Percentiles rank a stretch among this genome's conserved stretches.
Conservation (phyloP, 2,797 vertebrate species). For the Lates japonicus region DNA sequence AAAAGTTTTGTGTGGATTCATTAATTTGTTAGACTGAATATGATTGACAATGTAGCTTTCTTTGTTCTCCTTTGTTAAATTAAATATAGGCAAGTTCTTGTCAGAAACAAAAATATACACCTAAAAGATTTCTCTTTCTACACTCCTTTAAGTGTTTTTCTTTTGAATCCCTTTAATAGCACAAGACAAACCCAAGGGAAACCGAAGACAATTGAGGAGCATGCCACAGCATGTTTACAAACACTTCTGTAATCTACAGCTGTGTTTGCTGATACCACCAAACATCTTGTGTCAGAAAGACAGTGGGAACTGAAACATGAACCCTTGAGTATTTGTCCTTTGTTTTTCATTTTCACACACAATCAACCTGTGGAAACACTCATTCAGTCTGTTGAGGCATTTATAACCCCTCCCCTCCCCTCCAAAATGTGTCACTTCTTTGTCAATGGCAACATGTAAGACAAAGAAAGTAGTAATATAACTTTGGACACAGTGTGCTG, state of each 20-base stretch:
- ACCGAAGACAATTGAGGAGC: neutral
- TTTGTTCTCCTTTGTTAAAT: conserved; percentile 38
- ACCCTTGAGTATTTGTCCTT: conserved; percentile 12
- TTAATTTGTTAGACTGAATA: conserved; percentile 40
- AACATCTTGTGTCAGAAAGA: conserved; percentile 21
- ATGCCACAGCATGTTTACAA: conserved; percentile 50
- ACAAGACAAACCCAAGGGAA: neutral
- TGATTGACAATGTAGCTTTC: conserved; percentile 24
- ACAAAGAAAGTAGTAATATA: conserved; percentile 21
- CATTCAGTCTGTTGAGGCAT: conserved; percentile 22
- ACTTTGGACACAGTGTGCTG: conserved; percentile 34
- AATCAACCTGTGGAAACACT: conserved; percentile 36
- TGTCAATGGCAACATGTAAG: conserved; percentile 29
- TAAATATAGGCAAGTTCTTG: neutral
- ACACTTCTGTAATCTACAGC: conserved; percentile 36
- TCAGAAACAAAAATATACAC: conserved; percentile 20
- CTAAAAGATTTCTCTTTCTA: neutral
- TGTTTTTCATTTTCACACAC: conserved; percentile 20
- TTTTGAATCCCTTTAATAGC: conserved; percentile 34
- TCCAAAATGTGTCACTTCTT: conserved; percentile 3
- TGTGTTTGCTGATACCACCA: conserved; percentile 38
- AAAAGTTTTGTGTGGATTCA: conserved; percentile 34
- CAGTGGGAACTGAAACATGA: conserved; percentile 21
- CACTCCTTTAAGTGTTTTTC: conserved; percentile 24
- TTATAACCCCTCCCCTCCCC: neutral